Base-by-base conservation (phyloP, 2,113 vertebrate species). In the Rutilus rutilus region DNA sequence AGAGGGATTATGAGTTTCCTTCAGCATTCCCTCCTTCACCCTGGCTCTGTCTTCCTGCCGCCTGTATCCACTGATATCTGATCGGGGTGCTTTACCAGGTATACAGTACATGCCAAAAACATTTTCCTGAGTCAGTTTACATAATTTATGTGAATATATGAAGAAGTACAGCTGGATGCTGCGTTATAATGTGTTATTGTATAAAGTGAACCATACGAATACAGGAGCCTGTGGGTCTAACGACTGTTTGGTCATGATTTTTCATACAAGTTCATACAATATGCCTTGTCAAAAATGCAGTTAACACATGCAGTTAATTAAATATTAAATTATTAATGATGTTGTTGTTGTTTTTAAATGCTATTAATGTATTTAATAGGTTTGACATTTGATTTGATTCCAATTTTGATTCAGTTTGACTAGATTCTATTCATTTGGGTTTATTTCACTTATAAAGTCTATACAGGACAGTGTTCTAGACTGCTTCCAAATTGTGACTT, bases 1-100 rank as follows among this genome's bases (percentile, higher is more conserved):
- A 67, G 27, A 84, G 27, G 73, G 69, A 86, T 88, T 86, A 89
- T 82, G 77, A 87, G 78, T 81, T 86, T 89, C 81, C 74, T 62
- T 57, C 25, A 42, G 45, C 27, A 21, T n/a, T 69, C 39, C 27
- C 23, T 77, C 42, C 57, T 67, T 47, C 75, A 67, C 59, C 67
- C 14, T 25, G 11, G 12, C 69, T 65, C 62, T 10, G 73, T 57
- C 78, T 85, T 71, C 74, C 83, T 81, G 57, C 64, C 8, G 1
- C 30, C 84, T 62, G 80, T 59, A 27, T 47, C 59, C 36, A 64
- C 62, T 52, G 42, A 52, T 69, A 69, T 52, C 25, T 82, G 79
- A 82, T 82, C 25, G 52, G 62, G 39, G 42, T 67, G 9, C 23
- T 62, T 79, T 80, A 36, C 42, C 62, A 52, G 45, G 47, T 64